Conservation (phyloP, 2,888 invertebrate genomes). For the Nomada ruficornis region DNA sequence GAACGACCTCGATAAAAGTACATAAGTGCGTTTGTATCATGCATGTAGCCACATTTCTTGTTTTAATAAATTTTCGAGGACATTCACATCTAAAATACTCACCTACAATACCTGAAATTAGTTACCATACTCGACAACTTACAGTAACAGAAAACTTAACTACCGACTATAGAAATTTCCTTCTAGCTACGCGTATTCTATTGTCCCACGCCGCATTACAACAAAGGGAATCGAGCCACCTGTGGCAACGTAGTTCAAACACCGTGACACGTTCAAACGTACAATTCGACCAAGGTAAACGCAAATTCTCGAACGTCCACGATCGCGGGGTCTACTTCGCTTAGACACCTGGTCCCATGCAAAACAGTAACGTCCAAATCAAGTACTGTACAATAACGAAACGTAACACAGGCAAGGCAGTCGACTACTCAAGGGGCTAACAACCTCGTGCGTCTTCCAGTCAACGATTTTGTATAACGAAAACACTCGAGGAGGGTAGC, state of each 20-base stretch:
- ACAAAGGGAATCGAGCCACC: background rate
- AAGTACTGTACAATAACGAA: constrained; percentile 26
- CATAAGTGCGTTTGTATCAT: too few species aligned
- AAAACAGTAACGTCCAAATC: constrained; percentile 7
- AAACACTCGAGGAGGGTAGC: constrained; percentile 40
- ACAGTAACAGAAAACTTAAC: too few species aligned
- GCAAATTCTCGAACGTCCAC: background rate
- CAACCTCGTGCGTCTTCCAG: constrained; percentile 41
- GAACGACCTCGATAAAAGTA: background rate
- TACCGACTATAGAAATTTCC: too few species aligned
- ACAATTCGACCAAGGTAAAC: background rate
- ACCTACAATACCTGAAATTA: too few species aligned
- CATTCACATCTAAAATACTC: too few species aligned
- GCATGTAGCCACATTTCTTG: too few species aligned
- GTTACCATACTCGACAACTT: too few species aligned
- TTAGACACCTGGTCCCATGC: constrained; percentile 9
- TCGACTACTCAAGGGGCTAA: constrained; percentile 24
- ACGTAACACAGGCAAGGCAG: constrained; percentile 16
- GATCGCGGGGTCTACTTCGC: background rate
- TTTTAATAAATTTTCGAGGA: too few species aligned
- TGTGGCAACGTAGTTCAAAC: background rate
- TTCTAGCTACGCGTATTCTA: too few species aligned
- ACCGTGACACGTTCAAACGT: background rate
- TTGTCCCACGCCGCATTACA: too few species aligned
- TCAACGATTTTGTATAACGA: constrained; percentile 46